These are phyloP conservation scores for Rhagologus leucostigma DNA, from an alignment of 2,113 vertebrate species.

Conservation along the genomic window DNA sequence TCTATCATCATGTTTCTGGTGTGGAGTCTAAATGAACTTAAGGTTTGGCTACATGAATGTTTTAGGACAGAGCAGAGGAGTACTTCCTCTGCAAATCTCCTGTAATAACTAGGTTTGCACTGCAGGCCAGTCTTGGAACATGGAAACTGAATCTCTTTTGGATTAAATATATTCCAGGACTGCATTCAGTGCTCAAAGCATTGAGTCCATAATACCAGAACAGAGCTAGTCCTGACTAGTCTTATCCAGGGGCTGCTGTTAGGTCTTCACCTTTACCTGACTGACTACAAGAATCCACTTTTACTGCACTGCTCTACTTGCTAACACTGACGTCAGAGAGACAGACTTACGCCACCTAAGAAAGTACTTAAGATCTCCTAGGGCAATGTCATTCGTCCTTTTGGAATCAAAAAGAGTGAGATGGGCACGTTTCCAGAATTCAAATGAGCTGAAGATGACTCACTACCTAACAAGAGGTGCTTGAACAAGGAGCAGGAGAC, in stretches of 20 bases:
- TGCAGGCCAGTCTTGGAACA: background rate
- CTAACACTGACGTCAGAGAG: background rate
- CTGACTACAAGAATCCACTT: background rate
- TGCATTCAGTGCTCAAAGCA: background rate
- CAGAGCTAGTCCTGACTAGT: background rate
- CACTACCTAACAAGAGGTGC: background rate
- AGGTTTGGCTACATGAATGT: background rate
- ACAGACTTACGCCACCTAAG: background rate
- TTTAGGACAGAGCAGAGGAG: background rate
- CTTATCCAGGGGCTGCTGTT: too few species aligned
- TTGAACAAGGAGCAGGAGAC: background rate
- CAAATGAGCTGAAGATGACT: background rate
- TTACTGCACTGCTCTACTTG: background rate
- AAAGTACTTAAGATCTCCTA: background rate
- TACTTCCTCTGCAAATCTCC: background rate
- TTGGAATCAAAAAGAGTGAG: background rate
- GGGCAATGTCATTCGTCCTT: background rate
- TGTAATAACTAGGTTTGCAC: background rate
- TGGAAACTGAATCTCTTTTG: background rate
- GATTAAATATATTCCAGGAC: background rate
- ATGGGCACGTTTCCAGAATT: background rate
- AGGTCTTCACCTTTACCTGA: background rate
- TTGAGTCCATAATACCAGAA: background rate
- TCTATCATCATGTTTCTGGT: background rate
- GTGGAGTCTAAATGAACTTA: background rate